These are phyloP conservation scores for Tachycineta bicolor DNA, from an alignment of 2,113 vertebrate species.

Conservation along the genomic window DNA sequence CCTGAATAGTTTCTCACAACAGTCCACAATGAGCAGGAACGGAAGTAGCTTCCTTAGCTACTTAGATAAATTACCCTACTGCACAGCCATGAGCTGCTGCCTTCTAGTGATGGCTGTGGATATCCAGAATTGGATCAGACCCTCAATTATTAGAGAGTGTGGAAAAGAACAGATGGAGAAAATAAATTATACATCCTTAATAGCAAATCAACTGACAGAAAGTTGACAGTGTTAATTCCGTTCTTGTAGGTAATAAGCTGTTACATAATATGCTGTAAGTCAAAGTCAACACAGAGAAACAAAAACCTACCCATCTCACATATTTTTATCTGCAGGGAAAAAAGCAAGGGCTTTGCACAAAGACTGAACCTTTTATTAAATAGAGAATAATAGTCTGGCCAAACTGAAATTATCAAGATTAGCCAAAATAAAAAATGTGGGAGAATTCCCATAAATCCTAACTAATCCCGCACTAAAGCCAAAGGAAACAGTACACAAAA, in stretches of 20 bases:
- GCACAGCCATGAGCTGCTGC: background rate
- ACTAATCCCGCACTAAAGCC: background rate
- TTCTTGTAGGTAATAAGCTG: background rate
- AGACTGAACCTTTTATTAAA: background rate
- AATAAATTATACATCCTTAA: background rate
- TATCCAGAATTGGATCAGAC: conserved; percentile 18
- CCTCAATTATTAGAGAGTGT: background rate
- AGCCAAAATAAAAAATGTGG: background rate
- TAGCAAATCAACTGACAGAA: conserved; percentile 27
- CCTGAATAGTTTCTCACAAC: background rate
- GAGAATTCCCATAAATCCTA: background rate
- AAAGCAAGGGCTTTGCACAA: background rate
- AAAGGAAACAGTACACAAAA: background rate
- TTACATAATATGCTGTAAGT: background rate
- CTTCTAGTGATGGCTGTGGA: background rate
- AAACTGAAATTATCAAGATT: background rate
- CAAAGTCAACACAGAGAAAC: background rate
- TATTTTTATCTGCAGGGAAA: background rate
- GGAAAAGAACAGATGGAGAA: conserved; percentile 28
- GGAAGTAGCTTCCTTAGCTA: background rate
- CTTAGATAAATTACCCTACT: background rate
- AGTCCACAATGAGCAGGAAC: background rate
- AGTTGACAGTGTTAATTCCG: background rate
- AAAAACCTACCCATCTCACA: background rate
- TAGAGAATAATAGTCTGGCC: background rate